Percentiles rank a stretch among this genome's conserved stretches.
Evolutionary conservation across 2,113 vertebrate genomes (phyloP).

Genomic region (Paratilapia polleni): DNA sequence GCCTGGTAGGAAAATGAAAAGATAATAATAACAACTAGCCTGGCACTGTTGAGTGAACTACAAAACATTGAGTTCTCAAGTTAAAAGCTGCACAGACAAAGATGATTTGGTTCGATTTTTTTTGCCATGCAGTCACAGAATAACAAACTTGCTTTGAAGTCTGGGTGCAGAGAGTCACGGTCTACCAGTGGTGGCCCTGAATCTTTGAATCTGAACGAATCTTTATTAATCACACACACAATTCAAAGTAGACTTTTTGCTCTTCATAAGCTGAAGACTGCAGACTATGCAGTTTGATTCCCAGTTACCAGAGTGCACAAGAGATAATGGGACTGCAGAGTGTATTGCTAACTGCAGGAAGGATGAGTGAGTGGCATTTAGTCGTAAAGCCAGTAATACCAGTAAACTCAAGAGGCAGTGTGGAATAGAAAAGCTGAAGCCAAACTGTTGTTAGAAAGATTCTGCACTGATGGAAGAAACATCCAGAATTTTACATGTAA

Average conservation of each 20-base stretch:
- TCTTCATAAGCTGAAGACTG: constrained; percentile 28
- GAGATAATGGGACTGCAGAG: neutral
- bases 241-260: neutral
- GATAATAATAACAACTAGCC: constrained; percentile 1
- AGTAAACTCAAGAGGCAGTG: too few relatives aligned
- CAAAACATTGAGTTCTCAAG: neutral
- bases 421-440: too few relatives aligned
- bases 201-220: constrained; percentile 30
- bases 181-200: constrained; percentile 13
- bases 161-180: constrained; percentile 9
- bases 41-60: neutral
- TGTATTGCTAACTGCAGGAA: neutral
- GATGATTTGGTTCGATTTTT: constrained; percentile 18
- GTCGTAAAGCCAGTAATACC: too few relatives aligned
- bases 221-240: constrained; percentile 28
- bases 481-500: constrained; percentile 10
- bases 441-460: too few relatives aligned
- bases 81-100: neutral
- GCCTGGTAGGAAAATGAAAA: neutral
- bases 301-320: neutral
- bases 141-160: neutral
- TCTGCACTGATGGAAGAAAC: too few relatives aligned
- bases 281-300: constrained; percentile 19
- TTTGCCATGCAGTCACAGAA: neutral
- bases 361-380: constrained; percentile 21